Evolutionary conservation across 2,888 invertebrate species (phyloP), one percentile per base, ranked within the genome.

Genomic region (Eledona agricola): DNA sequence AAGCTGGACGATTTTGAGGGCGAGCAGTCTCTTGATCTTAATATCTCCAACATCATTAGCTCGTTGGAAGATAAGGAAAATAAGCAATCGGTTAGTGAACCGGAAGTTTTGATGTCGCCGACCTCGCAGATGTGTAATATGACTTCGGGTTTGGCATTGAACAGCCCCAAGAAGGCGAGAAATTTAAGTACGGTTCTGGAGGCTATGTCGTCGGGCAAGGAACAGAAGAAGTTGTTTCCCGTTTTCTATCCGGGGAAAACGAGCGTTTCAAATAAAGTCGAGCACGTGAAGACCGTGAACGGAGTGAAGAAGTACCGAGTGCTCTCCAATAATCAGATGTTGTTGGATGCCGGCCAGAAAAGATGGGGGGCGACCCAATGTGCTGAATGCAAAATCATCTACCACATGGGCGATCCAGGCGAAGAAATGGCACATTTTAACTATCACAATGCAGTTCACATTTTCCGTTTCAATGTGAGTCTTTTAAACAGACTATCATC

Each of bases 271-370:
- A 35, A 40, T 1, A 35, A 35, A 38, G 50, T 7, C 20, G 29
- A 34, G n/a, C 4, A 5, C n/a, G 6, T 31, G 4, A 49, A 45
- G 12, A 28, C 17, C 10, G 6, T 16, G 4, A 37, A 28, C 28
- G n/a, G 23, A 15, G 25, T 59, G 38, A 71, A 77, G 22, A 75
- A 72, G 1, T 46, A 71, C 12, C 82, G 80, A 76, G 79, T 80
- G 64, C 71, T 76, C 3, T 81, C 80, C 0, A 72, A 74, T 0
- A 78, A 85, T 71, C 91, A 91, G 66, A 87, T 88, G 73, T 83
- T 89, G 51, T 82, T 93, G 45, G 93, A 94, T 76, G 90, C 88
- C 0, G 93, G 93, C 0, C 93, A 94, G 74, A 91, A 87, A 71
- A 79, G 78, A 38, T 90, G 90, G 65, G 93, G 92, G 1, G 83